Base-by-base conservation (phyloP, 2,797 vertebrate genomes). In the Crenuchus spilurus region DNA sequence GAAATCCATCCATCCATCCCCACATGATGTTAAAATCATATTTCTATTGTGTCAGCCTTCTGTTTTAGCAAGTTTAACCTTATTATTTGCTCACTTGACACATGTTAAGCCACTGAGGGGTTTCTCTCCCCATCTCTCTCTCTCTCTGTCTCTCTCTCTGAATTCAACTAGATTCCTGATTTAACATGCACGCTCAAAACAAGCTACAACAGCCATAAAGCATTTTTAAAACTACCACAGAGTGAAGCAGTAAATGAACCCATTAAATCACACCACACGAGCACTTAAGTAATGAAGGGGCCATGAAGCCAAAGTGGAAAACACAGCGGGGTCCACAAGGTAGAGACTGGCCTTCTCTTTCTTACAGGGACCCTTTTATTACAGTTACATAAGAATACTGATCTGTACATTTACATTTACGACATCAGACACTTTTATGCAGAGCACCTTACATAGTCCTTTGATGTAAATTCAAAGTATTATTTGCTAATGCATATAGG, bases 241-340 rank as follows among this genome's bases (percentile, higher is more conserved):
- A 70, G 67, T 74, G 80, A 81, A 83, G 83, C 70, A 57, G 76
- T 66, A 84, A 87, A 82, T 70, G 69, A 84, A 86, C 83, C 79
- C 83, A 84, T 85, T 88, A 81, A 85, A 88, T 85, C 80, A 87
- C 77, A 80, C 77, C 75, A 75, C 81, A 67, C 67, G 80, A 85
- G 82, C 85, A 88, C 83, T 84, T 84, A 86, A 82, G 75, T 87
- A 85, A 90, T 86, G 84, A 84, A 75, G 26, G 75, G 35, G 26
- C 33, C 31, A 67, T 9, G 26, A 14, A 83, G 69, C 58, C 69
- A 76, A 48, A 76, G 72, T 35, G 41, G 7, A 42, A 66, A 65
- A 52, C 31, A 46, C 10, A 44, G 44, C 5, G 44, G n/a, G 26
- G 52, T 55, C 28, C 28, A 3, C 2, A 51, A 22, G 48, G 22